Conservation (phyloP, 2,113 vertebrate genomes). For the Spea multiplicata region DNA sequence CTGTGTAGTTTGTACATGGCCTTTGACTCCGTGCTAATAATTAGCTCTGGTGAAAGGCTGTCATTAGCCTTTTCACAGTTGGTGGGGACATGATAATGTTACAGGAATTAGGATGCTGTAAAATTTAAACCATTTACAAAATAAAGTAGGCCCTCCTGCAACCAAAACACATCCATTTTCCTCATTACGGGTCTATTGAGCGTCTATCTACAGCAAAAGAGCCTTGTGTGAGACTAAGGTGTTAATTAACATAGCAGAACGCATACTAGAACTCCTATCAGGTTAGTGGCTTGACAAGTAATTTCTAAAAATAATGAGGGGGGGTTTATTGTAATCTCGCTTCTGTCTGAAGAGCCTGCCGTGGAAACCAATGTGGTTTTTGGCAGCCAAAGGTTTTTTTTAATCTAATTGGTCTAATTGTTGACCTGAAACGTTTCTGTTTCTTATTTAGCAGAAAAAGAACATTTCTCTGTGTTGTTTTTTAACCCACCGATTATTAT, state of each 20-base stretch:
- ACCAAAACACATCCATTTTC: slow-evolving; percentile 7
- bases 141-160: background rate
- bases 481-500: no score
- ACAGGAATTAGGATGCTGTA: slow-evolving; percentile 7
- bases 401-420: background rate
- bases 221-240: slow-evolving; percentile 23
- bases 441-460: slow-evolving; percentile 2
- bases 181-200: slow-evolving; percentile 13
- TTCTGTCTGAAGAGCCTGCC: slow-evolving; percentile 2
- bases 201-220: background rate
- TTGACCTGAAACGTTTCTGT: slow-evolving; percentile 7
- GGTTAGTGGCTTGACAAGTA: slow-evolving; percentile 18
- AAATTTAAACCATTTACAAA: slow-evolving; percentile 17
- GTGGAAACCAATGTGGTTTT: background rate
- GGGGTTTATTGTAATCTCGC: slow-evolving; percentile 2
- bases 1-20: background rate
- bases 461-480: background rate
- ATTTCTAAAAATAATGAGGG: slow-evolving; percentile 6
- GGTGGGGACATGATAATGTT: slow-evolving; percentile 12
- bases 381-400: background rate
- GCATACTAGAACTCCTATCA: background rate
- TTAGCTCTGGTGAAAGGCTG: slow-evolving; percentile 5
- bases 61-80: slow-evolving; percentile 7
- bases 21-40: slow-evolving; percentile 11
- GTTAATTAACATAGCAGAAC: slow-evolving; percentile 31